phyloP scores from a whole-genome alignment of 1,140 invertebrate genomes.

The Megalonaias nervosa region DNA sequence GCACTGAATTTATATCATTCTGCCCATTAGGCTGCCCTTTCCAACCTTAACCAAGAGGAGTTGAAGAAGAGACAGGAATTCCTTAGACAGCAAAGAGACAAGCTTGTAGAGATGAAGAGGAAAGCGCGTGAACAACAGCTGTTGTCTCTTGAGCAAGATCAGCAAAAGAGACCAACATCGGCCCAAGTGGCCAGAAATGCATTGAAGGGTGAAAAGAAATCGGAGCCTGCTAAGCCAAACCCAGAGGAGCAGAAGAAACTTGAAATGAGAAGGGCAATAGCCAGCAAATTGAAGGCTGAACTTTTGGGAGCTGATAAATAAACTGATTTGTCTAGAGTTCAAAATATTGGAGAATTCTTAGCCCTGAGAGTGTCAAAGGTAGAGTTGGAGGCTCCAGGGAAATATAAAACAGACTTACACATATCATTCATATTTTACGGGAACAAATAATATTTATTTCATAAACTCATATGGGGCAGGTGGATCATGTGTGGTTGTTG shows the following conservation, averaged over 20 bases:
- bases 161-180: slow-evolving; percentile 77
- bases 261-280: slow-evolving; percentile 85
- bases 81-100: slow-evolving; percentile 88
- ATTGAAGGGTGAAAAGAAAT: slow-evolving; percentile 56
- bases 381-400: no score
- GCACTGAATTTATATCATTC: background rate
- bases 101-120: slow-evolving; percentile 89
- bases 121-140: slow-evolving; percentile 86
- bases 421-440: no score
- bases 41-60: slow-evolving; percentile 76
- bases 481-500: no score
- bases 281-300: slow-evolving; percentile 86
- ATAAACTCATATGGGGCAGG: no score
- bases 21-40: slow-evolving; percentile 47
- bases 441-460: no score
- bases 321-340: no score
- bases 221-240: slow-evolving; percentile 68
- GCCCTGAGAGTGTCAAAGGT: no score
- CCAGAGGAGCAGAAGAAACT: slow-evolving; percentile 75
- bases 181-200: slow-evolving; percentile 80
- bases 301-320: slow-evolving; percentile 74
- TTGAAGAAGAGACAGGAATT: slow-evolving; percentile 87
- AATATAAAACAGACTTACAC: no score
- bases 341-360: no score
- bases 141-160: slow-evolving; percentile 48